Conservation (phyloP, 2,888 invertebrate genomes). For the Mythimna loreyi region DNA sequence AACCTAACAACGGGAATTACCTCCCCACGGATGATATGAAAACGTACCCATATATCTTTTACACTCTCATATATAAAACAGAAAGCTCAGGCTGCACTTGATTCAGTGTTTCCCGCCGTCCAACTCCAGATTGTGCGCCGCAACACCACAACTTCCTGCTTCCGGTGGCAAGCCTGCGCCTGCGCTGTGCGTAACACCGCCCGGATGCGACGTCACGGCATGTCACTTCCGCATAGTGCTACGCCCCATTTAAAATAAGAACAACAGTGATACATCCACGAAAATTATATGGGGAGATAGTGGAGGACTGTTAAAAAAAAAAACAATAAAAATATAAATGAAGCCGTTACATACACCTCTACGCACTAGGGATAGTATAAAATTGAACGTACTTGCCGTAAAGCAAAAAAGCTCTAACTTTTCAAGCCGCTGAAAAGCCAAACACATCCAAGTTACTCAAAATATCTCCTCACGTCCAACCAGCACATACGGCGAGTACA, state of each 20-base stretch:
- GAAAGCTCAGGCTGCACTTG: constrained; percentile 85
- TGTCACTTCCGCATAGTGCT: constrained; percentile 74
- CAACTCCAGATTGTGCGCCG: constrained; percentile 89
- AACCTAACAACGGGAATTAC: constrained; percentile 66
- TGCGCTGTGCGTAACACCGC: constrained; percentile 77
- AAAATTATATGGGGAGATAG: constrained; percentile 30
- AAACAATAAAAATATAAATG: too few relatives aligned
- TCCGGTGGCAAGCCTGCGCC: constrained; percentile 85
- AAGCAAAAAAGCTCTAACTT: constrained; percentile 9
- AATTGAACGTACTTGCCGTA: constrained; percentile 18
- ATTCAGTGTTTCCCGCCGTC: constrained; percentile 89
- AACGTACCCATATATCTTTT: constrained; percentile 83
- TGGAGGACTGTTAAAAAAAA: background rate
- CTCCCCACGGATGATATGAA: constrained; percentile 71
- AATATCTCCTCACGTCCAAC: constrained; percentile 38
- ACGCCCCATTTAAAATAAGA: constrained; percentile 65
- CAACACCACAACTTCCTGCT: constrained; percentile 89
- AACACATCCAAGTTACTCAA: constrained; percentile 40
- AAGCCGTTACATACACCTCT: too few relatives aligned
- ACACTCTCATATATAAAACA: constrained; percentile 85
- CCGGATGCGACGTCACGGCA: constrained; percentile 80
- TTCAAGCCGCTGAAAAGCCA: constrained; percentile 12
- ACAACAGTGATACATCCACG: constrained; percentile 47
- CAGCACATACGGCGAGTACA: constrained; percentile 55
- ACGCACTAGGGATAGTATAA: background rate